Evolutionary conservation across 2,888 invertebrate species (phyloP).

Genomic region (Pheosia gnoma): DNA sequence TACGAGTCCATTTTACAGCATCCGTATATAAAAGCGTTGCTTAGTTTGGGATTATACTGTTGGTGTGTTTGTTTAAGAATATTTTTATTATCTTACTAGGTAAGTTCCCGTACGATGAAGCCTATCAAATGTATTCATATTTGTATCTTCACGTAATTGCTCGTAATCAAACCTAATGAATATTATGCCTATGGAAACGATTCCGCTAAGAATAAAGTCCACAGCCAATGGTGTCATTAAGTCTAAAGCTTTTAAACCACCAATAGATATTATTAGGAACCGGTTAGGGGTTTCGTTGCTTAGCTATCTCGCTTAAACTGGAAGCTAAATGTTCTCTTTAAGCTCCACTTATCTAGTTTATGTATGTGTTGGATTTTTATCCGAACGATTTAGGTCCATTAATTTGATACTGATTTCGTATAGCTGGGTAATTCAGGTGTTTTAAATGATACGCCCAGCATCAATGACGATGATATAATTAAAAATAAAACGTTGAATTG

Average conservation of each 20-base stretch:
- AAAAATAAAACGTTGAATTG: constrained; percentile 12
- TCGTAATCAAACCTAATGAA: constrained; percentile 35
- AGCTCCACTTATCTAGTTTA: constrained; percentile 64
- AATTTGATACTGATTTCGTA: constrained; percentile 25
- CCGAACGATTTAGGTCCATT: constrained; percentile 13
- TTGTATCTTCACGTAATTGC: constrained; percentile 25
- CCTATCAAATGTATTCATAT: neutral
- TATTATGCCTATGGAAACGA: constrained; percentile 34
- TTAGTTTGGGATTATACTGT: too few species aligned
- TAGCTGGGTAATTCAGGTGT: constrained; percentile 48
- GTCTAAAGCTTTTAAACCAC: constrained; percentile 59
- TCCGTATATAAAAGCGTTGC: too few species aligned
- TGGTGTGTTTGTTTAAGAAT: neutral
- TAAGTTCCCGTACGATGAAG: neutral
- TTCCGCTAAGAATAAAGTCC: constrained; percentile 44
- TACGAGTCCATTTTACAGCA: too few species aligned
- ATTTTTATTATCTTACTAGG: neutral
- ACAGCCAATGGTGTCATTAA: constrained; percentile 64
- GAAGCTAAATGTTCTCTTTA: constrained; percentile 55
- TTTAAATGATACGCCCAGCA: constrained; percentile 28
- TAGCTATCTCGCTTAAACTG: constrained; percentile 49
- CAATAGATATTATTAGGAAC: constrained; percentile 61
- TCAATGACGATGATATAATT: constrained; percentile 20
- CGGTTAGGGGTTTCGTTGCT: constrained; percentile 58
- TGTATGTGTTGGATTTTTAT: constrained; percentile 57